A percentile compares a stretch with the other conserved stretches of the same genome.
Conservation (phyloP, 2,888 invertebrate genomes). For the Capitulum mitella region DNA sequence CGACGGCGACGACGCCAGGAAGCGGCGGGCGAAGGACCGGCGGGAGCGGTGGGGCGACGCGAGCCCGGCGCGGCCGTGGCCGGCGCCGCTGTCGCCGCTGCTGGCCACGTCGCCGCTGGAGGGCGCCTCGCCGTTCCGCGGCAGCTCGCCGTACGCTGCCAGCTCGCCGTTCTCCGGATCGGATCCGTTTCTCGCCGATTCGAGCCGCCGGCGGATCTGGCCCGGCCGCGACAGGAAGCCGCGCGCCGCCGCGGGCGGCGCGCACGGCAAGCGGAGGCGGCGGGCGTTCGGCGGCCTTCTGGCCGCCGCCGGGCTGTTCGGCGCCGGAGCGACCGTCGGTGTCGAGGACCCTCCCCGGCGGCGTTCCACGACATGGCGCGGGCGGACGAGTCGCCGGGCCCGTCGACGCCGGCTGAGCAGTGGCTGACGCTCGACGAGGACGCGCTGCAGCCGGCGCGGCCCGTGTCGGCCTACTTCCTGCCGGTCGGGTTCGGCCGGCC, state of each 20-base stretch:
- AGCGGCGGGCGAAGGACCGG: background rate
- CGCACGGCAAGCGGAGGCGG: background rate
- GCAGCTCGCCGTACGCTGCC: background rate
- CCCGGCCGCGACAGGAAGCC: background rate
- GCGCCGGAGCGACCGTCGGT: background rate
- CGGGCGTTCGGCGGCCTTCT: background rate
- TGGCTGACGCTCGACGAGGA: background rate
- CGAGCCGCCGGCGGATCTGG: background rate
- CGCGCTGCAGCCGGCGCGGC: background rate
- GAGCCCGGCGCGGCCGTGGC: background rate
- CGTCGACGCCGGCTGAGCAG: background rate
- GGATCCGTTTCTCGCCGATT: background rate
- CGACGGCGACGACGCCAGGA: background rate
- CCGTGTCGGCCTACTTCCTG: no score
- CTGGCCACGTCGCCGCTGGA: constrained; percentile 11
- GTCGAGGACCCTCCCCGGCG: background rate
- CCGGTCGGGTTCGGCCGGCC: background rate
- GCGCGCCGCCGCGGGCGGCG: background rate
- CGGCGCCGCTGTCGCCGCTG: background rate
- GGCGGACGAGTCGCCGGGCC: background rate
- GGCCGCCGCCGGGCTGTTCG: background rate
- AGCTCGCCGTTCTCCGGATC: background rate
- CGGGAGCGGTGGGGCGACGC: background rate
- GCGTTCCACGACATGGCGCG: background rate
- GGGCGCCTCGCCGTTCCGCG: background rate